Percentiles rank a stretch among this genome's conserved stretches.
Evolutionary conservation across 2,113 vertebrate genomes (phyloP).

Genomic region (Xenopus borealis): DNA sequence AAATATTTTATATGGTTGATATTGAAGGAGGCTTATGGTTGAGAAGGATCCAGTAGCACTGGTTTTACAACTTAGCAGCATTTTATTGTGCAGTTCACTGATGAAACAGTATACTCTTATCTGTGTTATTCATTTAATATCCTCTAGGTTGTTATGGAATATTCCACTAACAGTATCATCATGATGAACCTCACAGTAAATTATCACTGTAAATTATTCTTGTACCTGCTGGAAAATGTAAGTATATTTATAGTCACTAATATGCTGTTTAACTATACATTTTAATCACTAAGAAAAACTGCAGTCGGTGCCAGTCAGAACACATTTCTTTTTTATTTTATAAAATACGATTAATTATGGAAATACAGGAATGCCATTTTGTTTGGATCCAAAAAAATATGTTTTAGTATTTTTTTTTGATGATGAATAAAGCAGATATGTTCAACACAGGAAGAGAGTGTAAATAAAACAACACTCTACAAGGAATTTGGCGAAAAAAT

Average conservation of each 20-base stretch:
- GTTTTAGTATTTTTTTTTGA: too few relatives aligned
- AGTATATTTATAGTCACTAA: neutral
- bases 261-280: neutral
- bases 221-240: neutral
- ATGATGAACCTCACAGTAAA: neutral
- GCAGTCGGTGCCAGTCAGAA: neutral
- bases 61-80: neutral
- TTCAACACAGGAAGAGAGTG: too few relatives aligned
- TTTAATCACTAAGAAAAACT: neutral
- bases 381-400: too few relatives aligned
- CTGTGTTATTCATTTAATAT: neutral
- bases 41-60: too few relatives aligned
- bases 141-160: slow-evolving; percentile 3
- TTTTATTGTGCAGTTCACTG: neutral
- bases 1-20: too few relatives aligned
- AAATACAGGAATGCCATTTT: too few relatives aligned
- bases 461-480: too few relatives aligned
- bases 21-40: too few relatives aligned
- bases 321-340: too few relatives aligned
- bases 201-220: neutral
- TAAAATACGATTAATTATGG: too few relatives aligned
- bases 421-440: too few relatives aligned
- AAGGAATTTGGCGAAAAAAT: too few relatives aligned
- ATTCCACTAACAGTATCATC: neutral
- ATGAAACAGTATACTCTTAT: neutral